Evolutionary conservation across 2,113 vertebrate species (phyloP), one percentile per base, ranked within the genome.

Genomic region (Laticauda laticaudata): DNA sequence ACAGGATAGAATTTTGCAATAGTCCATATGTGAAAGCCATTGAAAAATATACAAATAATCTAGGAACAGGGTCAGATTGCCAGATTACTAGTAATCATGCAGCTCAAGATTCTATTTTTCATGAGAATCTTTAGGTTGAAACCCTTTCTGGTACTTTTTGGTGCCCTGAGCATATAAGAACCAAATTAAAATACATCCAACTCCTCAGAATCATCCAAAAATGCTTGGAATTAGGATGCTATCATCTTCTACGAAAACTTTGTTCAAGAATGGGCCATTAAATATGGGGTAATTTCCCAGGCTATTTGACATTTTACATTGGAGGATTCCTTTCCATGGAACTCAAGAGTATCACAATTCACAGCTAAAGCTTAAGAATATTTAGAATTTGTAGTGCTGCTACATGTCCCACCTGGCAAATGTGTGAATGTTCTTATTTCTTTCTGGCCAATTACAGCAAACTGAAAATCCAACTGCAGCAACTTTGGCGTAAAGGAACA

Each of bases 391-490:
- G 75, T 81, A 81, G 34, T 43, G n/a, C 3, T 18, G 2, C 3
- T 39, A 4, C 29, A 59, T 92, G 5, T 0, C 0, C 56, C 54
- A 94, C 26, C 45, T 87, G 45, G 0, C 5, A 88, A 53, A 3
- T 24, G 29, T 64, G n/a, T 56, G 57, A n/a, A 81, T 21, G 11
- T 5, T 56, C 7, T 43, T 15, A 2, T 91, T 29, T 88, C 5
- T 64, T 14, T 64, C 88, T 69, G 2, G 12, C 21, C 56, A 89
- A 15, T 0, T 26, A 23, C 97, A 99, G 99, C 97, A 99, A 97
- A 93, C 97, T 99, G 97, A 99, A 98, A 92, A 59, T 94, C 0
- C 98, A 98, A 23, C 95, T 99, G 91, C 98, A 99, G 95, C 98
- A 99, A 0, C 97, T 99, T 11, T 96, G 97, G 0, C 97, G 98